Conservation (phyloP, 2,797 vertebrate species). For the Hapalemur alaotrensis region DNA sequence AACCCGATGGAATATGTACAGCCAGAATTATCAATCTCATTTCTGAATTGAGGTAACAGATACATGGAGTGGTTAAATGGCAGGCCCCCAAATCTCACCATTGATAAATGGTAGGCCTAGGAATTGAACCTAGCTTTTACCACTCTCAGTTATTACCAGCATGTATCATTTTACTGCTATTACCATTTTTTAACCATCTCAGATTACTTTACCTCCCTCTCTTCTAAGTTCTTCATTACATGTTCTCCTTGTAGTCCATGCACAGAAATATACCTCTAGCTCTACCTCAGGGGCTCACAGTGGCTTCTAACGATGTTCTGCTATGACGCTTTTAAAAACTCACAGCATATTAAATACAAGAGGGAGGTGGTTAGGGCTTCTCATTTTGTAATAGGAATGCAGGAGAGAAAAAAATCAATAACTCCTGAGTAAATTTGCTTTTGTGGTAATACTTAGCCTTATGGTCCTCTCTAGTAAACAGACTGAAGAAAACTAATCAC, state of each 20-base stretch:
- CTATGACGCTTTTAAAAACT: background rate
- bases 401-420: background rate
- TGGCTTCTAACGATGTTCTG: background rate
- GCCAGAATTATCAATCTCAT: background rate
- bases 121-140: background rate
- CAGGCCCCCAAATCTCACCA: background rate
- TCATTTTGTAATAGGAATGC: background rate
- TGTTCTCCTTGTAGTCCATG: background rate
- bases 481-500: background rate
- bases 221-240: background rate
- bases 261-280: background rate
- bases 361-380: background rate
- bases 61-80: background rate
- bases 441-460: background rate
- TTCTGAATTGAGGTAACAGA: background rate
- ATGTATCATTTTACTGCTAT: background rate
- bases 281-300: background rate
- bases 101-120: background rate
- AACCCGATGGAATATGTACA: background rate
- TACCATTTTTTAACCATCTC: background rate
- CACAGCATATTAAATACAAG: conserved; percentile 3
- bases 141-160: background rate
- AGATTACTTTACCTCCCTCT: background rate
- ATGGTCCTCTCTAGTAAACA: background rate
- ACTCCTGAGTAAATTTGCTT: conserved; percentile 47